These are phyloP conservation scores for Xanthia icteritia DNA, from an alignment of 2,888 invertebrate species.

Conservation along the genomic window DNA sequence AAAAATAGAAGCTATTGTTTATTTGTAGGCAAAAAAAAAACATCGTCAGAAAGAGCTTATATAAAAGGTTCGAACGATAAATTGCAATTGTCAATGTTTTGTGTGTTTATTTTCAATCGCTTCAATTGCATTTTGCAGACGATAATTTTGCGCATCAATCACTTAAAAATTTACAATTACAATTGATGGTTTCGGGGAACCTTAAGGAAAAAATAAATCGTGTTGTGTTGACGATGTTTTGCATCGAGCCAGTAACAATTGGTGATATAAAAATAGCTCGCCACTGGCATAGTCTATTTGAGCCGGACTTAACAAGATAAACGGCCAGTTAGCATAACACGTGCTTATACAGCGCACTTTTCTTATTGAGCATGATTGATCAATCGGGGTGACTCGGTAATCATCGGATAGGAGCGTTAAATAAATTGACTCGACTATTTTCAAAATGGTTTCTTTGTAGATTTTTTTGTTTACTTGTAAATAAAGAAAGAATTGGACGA, in stretches of 20 bases:
- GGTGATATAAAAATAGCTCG: conserved; percentile 48
- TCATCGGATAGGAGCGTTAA: conserved; percentile 31
- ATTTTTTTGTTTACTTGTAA: background rate
- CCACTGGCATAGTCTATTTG: conserved; percentile 54
- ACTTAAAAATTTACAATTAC: no score
- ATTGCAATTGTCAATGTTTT: no score
- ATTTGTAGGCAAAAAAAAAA: background rate
- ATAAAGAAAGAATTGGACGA: no score
- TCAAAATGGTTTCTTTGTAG: background rate
- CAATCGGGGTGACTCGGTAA: conserved; percentile 45
- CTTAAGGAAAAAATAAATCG: background rate
- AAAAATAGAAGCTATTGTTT: background rate
- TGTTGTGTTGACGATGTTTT: conserved; percentile 30
- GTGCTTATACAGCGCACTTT: conserved; percentile 52
- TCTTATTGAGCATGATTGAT: conserved; percentile 61
- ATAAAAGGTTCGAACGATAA: no score
- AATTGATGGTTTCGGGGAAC: no score
- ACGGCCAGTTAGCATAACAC: conserved; percentile 50
- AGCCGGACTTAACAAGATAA: conserved; percentile 60
- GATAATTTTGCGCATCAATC: no score
- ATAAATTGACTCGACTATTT: conserved; percentile 38
- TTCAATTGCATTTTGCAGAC: no score
- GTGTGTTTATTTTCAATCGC: no score
- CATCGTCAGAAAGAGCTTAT: no score
- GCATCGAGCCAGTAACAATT: conserved; percentile 40